These are phyloP conservation scores for Siderastrea radians DNA, from an alignment of 92 coral and sea anemone genomes.

Conservation along the genomic window DNA sequence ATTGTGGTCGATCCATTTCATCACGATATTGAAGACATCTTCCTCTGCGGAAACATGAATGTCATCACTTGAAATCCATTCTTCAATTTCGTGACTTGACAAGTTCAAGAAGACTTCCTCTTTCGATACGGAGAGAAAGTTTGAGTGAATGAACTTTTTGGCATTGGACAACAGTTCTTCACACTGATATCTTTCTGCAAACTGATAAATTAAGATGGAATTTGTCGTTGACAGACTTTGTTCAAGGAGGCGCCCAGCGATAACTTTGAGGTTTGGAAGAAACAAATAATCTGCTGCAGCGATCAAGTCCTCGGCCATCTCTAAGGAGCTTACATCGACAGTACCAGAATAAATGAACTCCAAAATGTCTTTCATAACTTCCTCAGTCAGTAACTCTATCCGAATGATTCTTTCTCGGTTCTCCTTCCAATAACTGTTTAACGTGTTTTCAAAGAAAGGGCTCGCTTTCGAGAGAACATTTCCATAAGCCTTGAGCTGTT, in stretches of 20 bases:
- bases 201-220: background rate
- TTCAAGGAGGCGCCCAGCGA: background rate
- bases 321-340: background rate
- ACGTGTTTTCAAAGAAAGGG: background rate
- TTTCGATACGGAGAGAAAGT: background rate
- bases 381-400: background rate
- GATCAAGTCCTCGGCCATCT: background rate
- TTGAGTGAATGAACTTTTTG: background rate
- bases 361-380: background rate
- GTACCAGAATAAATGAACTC: background rate
- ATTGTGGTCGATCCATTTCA: background rate
- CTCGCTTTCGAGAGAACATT: too few relatives aligned
- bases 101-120: background rate
- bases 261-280: background rate
- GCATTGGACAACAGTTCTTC: background rate
- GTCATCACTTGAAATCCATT: slow-evolving; percentile 2
- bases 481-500: too few relatives aligned
- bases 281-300: too few relatives aligned
- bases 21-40: background rate
- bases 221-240: background rate
- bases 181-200: background rate
- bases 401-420: background rate
- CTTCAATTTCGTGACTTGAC: background rate
- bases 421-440: background rate
- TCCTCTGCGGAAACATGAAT: background rate